Evolutionary conservation across 2,888 invertebrate species (phyloP), one percentile per base, ranked within the genome.

Genomic region (Cephus rjabovi): DNA sequence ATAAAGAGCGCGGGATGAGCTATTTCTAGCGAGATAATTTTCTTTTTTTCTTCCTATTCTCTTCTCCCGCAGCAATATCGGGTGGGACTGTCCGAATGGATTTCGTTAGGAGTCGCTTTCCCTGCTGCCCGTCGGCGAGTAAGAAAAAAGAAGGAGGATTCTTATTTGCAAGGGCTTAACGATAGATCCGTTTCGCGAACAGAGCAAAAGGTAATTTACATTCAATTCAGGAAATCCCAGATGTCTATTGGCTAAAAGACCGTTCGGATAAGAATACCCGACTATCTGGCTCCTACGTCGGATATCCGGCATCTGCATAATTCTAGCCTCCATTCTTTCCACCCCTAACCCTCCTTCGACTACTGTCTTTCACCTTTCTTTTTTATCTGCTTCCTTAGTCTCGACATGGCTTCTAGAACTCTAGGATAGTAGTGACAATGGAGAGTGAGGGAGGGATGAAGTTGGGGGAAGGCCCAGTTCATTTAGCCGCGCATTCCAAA

Each of bases 161-260:
- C 82, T 86, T 84, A 88, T 87, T 88, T 85, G 84, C 84, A 82
- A 79, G 82, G 80, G 84, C 86, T 88, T 87, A 87, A 87, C 87
- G 87, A 87, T 84, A 86, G 85, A 87, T 86, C 84, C 83, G 84
- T 86, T 85, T 84, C 82, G 82, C 80, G 81, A 84, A 84, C 85
- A 81, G 83, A 80, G 85, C 81, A 83, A 85, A 86, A 84, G 84
- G 87, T 87, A 88, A 88, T 89, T 89, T 89, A 88, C 87, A 88
- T 88, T 88, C 87, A 87, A 89, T 89, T 87, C 87, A 86, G 86
- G 81, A 87, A 88, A 88, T 87, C 88, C 86, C 83, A 83, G 86
- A 87, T 87, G 86, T 87, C 84, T 87, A 87, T 87, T 86, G 85
- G 85, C 83, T 83, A 84, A 86, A 85, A 79, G 83, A 82, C 82